Evolutionary conservation across 2,888 invertebrate genomes (phyloP).

Genomic region (Pherbina coryleti): DNA sequence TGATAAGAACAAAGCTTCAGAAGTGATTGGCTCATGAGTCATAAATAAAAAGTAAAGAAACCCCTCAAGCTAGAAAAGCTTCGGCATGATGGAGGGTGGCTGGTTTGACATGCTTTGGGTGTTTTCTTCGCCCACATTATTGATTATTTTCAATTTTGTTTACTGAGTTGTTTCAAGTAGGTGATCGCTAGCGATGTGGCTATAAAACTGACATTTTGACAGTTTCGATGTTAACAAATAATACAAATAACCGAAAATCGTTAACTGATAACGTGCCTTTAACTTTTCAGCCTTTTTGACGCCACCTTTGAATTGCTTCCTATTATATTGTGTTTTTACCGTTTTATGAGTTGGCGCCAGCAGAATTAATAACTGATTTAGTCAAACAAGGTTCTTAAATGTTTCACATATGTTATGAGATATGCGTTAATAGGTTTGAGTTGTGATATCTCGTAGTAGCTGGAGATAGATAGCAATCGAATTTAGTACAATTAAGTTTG

Average conservation of each 20-base stretch:
- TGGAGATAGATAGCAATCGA: too few species aligned
- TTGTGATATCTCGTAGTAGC: background rate
- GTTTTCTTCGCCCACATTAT: background rate
- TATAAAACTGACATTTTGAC: conserved; percentile 33
- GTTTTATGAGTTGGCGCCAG: conserved; percentile 25
- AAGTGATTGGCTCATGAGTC: background rate
- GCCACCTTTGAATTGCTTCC: background rate
- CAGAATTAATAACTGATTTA: background rate
- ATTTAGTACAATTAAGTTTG: too few species aligned
- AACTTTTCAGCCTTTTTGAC: conserved; percentile 7
- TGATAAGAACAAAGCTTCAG: conserved; percentile 2
- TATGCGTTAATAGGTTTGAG: background rate
- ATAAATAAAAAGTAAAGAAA: background rate
- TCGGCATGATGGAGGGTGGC: background rate
- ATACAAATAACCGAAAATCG: conserved; percentile 18
- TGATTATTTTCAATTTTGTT: conserved; percentile 24
- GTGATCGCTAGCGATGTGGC: conserved; percentile 21
- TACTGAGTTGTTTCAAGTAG: conserved; percentile 21
- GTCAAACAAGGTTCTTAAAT: background rate
- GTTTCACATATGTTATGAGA: background rate
- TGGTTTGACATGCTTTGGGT: conserved; percentile 17
- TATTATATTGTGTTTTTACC: background rate
- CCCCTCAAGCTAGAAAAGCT: background rate
- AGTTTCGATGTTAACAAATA: conserved; percentile 31
- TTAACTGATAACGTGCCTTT: conserved; percentile 7